Base-by-base conservation (phyloP, 2,888 invertebrate species). In the Diploptera punctata region DNA sequence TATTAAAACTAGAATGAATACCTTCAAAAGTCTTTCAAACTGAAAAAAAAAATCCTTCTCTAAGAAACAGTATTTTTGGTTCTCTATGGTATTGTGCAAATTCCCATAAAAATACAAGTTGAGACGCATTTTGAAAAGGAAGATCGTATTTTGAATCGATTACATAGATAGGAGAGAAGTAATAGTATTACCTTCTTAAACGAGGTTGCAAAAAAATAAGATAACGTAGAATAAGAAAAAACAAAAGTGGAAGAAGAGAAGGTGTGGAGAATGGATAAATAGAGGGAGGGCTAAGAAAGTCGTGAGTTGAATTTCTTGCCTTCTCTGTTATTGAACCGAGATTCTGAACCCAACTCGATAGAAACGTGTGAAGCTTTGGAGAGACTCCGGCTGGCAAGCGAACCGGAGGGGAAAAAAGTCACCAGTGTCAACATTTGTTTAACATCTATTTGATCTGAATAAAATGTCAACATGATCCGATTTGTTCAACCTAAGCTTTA, bases 401-500 rank as follows among this genome's bases (percentile, higher is more conserved):
- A n/a, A n/a, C n/a, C n/a, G n/a, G n/a, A n/a, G n/a, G n/a, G n/a
- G n/a, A n/a, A 61, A 44, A 47, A 54, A 57, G 68, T 68, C 68
- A 68, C 68, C 57, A 26, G 24, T 68, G 72, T 72, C 72, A 72
- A 72, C 72, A 72, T 72, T 74, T 74, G 75, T 52, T 76, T 77
- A 73, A 72, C 75, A 24, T 52, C n/a, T 52, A 24, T 24, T 52
- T 52, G 52, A 21, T 52, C 52, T 52, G 24, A 52, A 19, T 52
- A 24, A 24, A 52, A 52, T 21, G 52, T 24, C 52, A 26, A 52
- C 13, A 52, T 19, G 52, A 3, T 24, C 21, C 5, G n/a, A n/a
- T n/a, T n/a, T n/a, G n/a, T n/a, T n/a, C n/a, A n/a, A n/a, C n/a
- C n/a, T n/a, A n/a, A n/a, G n/a, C n/a, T n/a, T n/a, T n/a, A n/a